Evolutionary conservation across 2,888 invertebrate species (phyloP), one percentile per base, ranked within the genome.

Genomic region (Hybos culiciformis): DNA sequence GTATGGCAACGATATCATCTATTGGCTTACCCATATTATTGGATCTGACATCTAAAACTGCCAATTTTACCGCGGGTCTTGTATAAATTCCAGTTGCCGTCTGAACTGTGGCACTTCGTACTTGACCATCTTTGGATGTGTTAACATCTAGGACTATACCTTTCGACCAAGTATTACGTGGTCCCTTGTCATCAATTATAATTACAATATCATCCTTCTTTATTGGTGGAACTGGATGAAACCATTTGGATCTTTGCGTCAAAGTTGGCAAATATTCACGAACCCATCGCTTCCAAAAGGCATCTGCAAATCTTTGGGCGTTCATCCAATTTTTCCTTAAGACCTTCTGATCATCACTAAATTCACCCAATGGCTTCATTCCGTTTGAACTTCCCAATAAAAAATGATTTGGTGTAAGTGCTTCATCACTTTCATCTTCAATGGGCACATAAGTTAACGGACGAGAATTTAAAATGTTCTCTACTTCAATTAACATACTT

Each of bases 361-460:
- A 31, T 18, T 8, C 14, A 9, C 43, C 43, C 11, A 32, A 15
- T 14, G 41, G 29, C 32, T 41, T 41, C 2, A 23, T n/a, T 11
- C 44, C 46, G 26, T 37, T 42, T 36, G 48, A 45, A 3, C 37
- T 32, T 3, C 43, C 42, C 18, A 45, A 15, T 15, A 53, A 37
- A 36, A 54, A 51, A 41, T 53, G 52, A 21, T 53, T 53, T 4
- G 50, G 50, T 3, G 54, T 54, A 12, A 54, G 37, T 0, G 51
- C 49, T 44, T 53, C 49, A 5, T 43, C 44, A 39, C 51, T 17
- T 33, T 17, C 11, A 46, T 43, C 9, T 18, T 19, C 46, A 23
- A 42, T n/a, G 3, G 45, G 33, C 39, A 42, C 39, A 21, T 41
- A 39, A 12, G 40, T 42, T 19, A 44, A 32, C 15, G 44, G 46